Base-by-base conservation (phyloP, 2,888 invertebrate genomes). In the Drosophila neutralis region DNA sequence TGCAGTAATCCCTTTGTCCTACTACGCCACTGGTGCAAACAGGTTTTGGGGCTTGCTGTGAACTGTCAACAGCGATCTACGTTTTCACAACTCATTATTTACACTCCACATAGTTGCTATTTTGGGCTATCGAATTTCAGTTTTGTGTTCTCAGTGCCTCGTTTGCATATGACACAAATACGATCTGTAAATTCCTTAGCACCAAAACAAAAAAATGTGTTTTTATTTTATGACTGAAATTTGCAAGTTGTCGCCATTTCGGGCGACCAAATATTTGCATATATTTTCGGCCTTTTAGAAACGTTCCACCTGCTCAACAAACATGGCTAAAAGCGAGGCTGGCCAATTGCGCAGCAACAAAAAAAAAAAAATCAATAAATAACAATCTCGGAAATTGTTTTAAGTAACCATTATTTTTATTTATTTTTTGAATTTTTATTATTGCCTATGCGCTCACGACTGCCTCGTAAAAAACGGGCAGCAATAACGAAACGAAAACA, bases 241-340 rank as follows among this genome's bases (percentile, higher is more conserved):
- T 72, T 69, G 80, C 80, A 76, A 74, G 76, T 69, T 86, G 83
- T 84, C 84, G 76, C 84, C 88, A 76, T 72, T 68, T 67, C 64
- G 69, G 62, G 66, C 68, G 68, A 72, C 59, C 45, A 86, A 80
- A 88, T 86, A 89, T 85, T 89, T 82, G 87, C 89, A 89, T 85
- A 85, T 60, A 53, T 64, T 63, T 69, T 58, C 58, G 59, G 66
- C 7, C 27, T 52, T 58, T 67, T 61, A 78, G 86, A 78, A 83
- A n/a, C 69, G 57, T 75, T 83, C 66, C 83, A 78, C 71, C 78
- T 78, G 76, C 60, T 49, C 33, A 48, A 33, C 13, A 63, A 56
- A 62, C 70, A 54, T 60, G 61, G 63, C 74, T 42, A 13, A 53
- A 49, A 54, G 42, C 57, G 24, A 51, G 52, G 54, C 45, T 52